phyloP scores from a whole-genome alignment of 2,888 invertebrate genomes.

The Patella pellucida region DNA sequence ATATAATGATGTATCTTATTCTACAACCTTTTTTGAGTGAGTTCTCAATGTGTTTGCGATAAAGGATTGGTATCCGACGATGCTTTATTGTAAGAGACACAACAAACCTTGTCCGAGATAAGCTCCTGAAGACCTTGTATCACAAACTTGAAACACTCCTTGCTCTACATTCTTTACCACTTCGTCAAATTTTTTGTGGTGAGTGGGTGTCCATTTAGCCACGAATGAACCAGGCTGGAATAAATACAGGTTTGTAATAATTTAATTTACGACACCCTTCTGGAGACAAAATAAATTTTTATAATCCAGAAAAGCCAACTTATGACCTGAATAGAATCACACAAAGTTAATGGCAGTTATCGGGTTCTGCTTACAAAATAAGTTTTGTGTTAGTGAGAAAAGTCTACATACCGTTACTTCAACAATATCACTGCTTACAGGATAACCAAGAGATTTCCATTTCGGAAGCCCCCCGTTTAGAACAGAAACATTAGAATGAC shows the following conservation, averaged over 20 bases:
- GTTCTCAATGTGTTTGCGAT: no score
- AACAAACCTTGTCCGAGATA: constrained; percentile 29
- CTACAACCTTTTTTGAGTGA: no score
- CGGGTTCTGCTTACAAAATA: no score
- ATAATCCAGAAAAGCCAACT: no score
- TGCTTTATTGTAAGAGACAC: no score
- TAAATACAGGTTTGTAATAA: not conserved
- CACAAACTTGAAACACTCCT: constrained; percentile 40
- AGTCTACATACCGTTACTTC: constrained; percentile 30
- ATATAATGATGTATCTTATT: no score
- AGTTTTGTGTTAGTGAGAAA: no score
- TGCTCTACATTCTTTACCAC: constrained; percentile 32
- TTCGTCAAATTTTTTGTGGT: constrained; percentile 36
- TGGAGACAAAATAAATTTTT: no score
- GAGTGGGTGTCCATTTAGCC: constrained; percentile 22
- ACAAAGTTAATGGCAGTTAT: no score
- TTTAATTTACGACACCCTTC: no score
- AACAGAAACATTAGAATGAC: constrained; percentile 53
- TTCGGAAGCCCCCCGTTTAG: constrained; percentile 55
- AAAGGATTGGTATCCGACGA: no score
- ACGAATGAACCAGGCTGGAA: constrained; percentile 46
- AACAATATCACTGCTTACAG: constrained; percentile 25
- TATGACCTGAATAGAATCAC: no score
- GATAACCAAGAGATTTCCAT: constrained; percentile 45
- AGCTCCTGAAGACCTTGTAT: constrained; percentile 34